These are phyloP conservation scores for Eueides isabella DNA, from an alignment of 1,140 invertebrate genomes.

Conservation along the genomic window DNA sequence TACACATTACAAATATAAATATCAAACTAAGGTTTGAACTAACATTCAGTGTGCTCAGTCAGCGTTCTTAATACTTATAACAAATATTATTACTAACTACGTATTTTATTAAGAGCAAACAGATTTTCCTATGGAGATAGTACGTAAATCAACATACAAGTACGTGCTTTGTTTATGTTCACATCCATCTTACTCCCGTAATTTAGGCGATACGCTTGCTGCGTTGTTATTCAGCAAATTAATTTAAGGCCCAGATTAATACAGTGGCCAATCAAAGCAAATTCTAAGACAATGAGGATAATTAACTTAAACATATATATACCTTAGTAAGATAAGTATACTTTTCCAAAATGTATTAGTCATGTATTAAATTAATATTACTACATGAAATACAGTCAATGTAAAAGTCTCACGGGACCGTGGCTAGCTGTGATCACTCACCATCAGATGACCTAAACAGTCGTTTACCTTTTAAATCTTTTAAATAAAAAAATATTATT, in stretches of 20 bases:
- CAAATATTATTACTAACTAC: background rate
- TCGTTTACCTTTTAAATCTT: too few relatives aligned
- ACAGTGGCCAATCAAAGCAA: slow-evolving; percentile 33
- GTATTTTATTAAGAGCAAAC: background rate
- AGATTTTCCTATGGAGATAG: background rate
- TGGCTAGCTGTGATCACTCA: too few relatives aligned
- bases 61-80: background rate
- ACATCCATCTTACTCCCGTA: slow-evolving; percentile 20
- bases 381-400: too few relatives aligned
- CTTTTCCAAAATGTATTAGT: background rate
- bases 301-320: slow-evolving; percentile 12
- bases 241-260: slow-evolving; percentile 37
- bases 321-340: background rate
- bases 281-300: slow-evolving; percentile 17
- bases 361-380: too few relatives aligned
- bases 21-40: too few relatives aligned
- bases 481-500: too few relatives aligned
- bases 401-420: too few relatives aligned
- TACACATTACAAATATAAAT: too few relatives aligned
- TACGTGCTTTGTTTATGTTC: slow-evolving; percentile 22
- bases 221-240: slow-evolving; percentile 33
- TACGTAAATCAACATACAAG: slow-evolving; percentile 12
- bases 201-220: slow-evolving; percentile 17
- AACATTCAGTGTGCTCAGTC: background rate
- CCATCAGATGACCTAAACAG: too few relatives aligned